phyloP scores from a whole-genome alignment of 2,113 vertebrate species.

The Nipponia nippon region DNA sequence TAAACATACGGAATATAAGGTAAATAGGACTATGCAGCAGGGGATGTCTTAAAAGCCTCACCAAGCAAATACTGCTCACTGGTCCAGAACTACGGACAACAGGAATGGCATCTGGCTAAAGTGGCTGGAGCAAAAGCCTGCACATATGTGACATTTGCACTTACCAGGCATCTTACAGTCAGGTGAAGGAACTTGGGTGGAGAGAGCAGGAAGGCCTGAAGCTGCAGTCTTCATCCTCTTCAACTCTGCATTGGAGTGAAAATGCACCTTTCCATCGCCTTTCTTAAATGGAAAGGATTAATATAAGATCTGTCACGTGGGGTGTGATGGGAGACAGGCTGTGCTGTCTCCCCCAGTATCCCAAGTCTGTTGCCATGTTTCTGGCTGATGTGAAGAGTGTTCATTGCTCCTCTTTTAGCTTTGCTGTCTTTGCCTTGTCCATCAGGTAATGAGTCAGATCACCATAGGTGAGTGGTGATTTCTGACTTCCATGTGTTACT shows the following conservation, averaged over 20 bases:
- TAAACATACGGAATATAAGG: neutral
- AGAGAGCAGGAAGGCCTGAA: neutral
- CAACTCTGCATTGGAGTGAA: neutral
- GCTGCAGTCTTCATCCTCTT: neutral
- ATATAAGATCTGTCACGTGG: rapidly evolving
- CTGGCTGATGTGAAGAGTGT: neutral
- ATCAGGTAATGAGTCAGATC: neutral
- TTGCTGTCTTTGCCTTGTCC: neutral
- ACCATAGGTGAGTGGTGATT: neutral
- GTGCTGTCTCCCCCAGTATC: neutral
- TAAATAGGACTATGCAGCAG: neutral
- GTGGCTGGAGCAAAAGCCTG: neutral
- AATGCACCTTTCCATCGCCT: neutral
- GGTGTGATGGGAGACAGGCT: neutral
- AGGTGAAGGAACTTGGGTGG: neutral
- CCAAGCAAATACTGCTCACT: neutral
- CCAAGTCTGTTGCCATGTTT: neutral
- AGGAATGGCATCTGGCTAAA: neutral
- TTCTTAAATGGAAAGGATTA: neutral
- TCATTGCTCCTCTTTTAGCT: neutral
- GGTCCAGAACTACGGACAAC: neutral
- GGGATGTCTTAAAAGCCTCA: neutral
- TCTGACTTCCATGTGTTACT: neutral
- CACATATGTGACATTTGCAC: neutral
- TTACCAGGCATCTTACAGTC: neutral